phyloP scores from a whole-genome alignment of 2,797 vertebrate species.

The Notolabrus celidotus region DNA sequence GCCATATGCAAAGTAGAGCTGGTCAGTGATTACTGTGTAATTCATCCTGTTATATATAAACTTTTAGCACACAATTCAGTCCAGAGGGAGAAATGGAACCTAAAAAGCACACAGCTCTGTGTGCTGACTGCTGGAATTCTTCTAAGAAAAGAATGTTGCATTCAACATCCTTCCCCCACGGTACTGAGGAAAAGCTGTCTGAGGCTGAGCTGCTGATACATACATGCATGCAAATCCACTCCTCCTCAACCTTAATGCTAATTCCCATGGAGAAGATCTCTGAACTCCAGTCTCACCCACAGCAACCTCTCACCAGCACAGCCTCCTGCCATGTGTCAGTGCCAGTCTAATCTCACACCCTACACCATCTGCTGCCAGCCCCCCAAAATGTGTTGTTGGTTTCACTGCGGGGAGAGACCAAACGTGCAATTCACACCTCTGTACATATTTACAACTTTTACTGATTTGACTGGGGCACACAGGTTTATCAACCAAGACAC shows the following conservation, averaged over 20 bases:
- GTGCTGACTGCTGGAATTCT: constrained; percentile 69
- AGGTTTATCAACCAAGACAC: constrained; percentile 39
- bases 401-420: constrained; percentile 54
- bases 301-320: constrained; percentile 68
- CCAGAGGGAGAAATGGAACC: constrained; percentile 60
- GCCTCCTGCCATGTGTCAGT: constrained; percentile 70
- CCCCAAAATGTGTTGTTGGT: constrained; percentile 61
- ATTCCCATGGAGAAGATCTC: constrained; percentile 62
- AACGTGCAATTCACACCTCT: constrained; percentile 56
- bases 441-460: constrained; percentile 64
- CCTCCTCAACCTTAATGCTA: constrained; percentile 48
- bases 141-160: constrained; percentile 55
- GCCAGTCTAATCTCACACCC: constrained; percentile 75
- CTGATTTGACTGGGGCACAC: constrained; percentile 37
- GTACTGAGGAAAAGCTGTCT: constrained; percentile 44
- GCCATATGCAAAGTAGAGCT: constrained; percentile 70
- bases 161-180: constrained; percentile 61
- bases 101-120: constrained; percentile 55
- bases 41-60: constrained; percentile 78
- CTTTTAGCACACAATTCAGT: constrained; percentile 56
- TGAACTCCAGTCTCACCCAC: constrained; percentile 66
- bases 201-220: constrained; percentile 47
- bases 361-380: constrained; percentile 74
- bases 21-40: constrained; percentile 74
- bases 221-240: constrained; percentile 61